phyloP scores from a whole-genome alignment of 2,797 vertebrate species.

The Neoniphon sammara region DNA sequence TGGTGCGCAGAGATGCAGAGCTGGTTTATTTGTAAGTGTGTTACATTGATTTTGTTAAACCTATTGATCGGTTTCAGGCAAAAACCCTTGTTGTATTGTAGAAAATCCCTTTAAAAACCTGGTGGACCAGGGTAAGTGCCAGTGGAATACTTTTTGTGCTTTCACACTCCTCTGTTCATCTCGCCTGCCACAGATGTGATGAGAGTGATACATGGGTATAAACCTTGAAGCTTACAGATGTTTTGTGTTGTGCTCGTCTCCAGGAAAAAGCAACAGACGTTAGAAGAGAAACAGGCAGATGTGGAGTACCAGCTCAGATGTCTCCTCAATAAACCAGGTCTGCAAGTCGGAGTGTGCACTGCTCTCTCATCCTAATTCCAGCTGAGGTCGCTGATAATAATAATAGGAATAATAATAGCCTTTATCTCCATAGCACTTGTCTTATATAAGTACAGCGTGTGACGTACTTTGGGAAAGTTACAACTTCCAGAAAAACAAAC shows the following conservation, averaged over 20 bases:
- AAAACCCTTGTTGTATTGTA: not conserved
- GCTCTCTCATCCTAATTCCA: not conserved
- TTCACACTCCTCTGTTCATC: not conserved
- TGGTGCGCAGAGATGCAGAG: constrained; percentile 88
- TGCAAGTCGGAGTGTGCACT: constrained; percentile 8
- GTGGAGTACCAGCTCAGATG: constrained; percentile 91
- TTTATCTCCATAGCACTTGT: too few relatives aligned
- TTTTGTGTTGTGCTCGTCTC: constrained; percentile 15
- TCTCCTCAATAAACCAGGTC: constrained; percentile 94
- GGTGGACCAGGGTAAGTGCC: not conserved
- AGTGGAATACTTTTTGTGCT: not conserved
- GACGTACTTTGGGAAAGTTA: too few relatives aligned
- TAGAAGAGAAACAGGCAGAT: constrained; percentile 92
- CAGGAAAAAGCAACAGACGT: constrained; percentile 90
- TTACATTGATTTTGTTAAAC: not conserved
- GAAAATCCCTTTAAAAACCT: not conserved
- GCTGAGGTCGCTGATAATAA: not conserved
- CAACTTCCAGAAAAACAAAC: too few relatives aligned
- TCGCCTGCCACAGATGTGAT: not conserved
- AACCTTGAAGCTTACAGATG: not conserved
- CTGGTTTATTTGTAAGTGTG: constrained; percentile 90
- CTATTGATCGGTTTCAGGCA: not conserved
- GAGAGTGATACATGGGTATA: not conserved
- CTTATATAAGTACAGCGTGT: too few relatives aligned
- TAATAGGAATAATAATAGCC: too few relatives aligned